These are phyloP conservation scores for Anabas testudineus DNA, from an alignment of 2,797 vertebrate species.

Conservation along the genomic window DNA sequence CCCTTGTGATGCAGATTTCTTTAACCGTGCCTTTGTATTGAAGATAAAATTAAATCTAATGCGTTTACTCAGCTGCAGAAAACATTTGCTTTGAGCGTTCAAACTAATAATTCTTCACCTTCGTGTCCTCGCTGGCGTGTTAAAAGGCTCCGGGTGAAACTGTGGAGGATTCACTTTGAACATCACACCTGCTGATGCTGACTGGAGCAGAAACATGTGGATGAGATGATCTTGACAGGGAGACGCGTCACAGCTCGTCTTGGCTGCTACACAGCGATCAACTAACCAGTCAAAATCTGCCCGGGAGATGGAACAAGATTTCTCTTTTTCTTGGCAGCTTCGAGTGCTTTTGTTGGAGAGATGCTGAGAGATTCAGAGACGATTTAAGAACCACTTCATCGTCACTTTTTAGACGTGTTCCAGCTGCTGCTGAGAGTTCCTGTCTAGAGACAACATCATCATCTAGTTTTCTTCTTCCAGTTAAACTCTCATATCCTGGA, in stretches of 20 bases:
- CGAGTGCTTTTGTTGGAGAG: slow-evolving; percentile 61
- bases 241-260: slow-evolving; percentile 33
- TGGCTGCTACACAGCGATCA: slow-evolving; percentile 42
- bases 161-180: slow-evolving; percentile 66
- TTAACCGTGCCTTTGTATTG: too few species aligned
- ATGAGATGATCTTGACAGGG: slow-evolving; percentile 50
- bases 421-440: slow-evolving; percentile 40
- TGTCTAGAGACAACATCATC: slow-evolving; percentile 43
- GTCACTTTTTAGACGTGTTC: slow-evolving; percentile 47
- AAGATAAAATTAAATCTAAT: slow-evolving; percentile 20
- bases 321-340: slow-evolving; percentile 44
- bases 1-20: not conserved
- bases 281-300: slow-evolving; percentile 36
- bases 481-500: slow-evolving; percentile 9
- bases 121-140: slow-evolving; percentile 28
- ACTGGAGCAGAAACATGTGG: slow-evolving; percentile 45
- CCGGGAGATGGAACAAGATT: slow-evolving; percentile 40
- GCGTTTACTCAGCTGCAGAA: slow-evolving; percentile 20
- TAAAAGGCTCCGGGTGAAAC: slow-evolving; percentile 47
- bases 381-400: slow-evolving; percentile 59
- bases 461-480: slow-evolving; percentile 10
- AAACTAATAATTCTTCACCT: slow-evolving; percentile 21
- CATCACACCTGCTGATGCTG: slow-evolving; percentile 63
- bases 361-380: slow-evolving; percentile 56
- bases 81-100: slow-evolving; percentile 7